Evolutionary conservation across 2,888 invertebrate species (phyloP).

Genomic region (Drosophila lutescens): DNA sequence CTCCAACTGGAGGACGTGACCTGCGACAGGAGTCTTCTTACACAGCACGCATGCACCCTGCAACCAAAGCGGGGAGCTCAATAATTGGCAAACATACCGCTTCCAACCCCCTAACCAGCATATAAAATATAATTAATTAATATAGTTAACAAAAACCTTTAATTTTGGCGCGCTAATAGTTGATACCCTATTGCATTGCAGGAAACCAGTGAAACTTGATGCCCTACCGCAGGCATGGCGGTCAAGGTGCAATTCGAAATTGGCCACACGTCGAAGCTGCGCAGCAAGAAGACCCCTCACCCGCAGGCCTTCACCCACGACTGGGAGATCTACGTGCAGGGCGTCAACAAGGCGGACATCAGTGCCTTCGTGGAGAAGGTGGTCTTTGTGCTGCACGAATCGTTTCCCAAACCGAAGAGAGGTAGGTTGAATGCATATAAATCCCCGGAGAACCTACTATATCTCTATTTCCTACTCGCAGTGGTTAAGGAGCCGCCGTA

Average conservation of each 20-base stretch:
- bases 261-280: constrained; percentile 94
- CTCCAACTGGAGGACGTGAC: constrained; percentile 11
- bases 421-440: constrained; percentile 85
- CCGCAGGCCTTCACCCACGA: constrained; percentile 98
- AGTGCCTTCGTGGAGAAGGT: constrained; percentile 96
- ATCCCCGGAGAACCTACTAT: too few species aligned
- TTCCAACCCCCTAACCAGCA: not conserved
- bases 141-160: not conserved
- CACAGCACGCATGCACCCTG: constrained; percentile 28
- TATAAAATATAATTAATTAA: too few species aligned
- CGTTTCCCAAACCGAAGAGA: constrained; percentile 96
- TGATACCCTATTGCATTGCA: not conserved
- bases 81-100: not conserved
- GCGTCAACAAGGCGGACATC: constrained; percentile 93
- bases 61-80: not conserved
- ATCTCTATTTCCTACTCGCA: constrained; percentile 75
- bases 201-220: constrained; percentile 33
- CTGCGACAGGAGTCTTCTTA: constrained; percentile 16
- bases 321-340: constrained; percentile 97
- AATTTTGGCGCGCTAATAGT: constrained; percentile 19
- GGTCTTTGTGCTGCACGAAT: constrained; percentile 95
- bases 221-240: constrained; percentile 85
- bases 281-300: constrained; percentile 89
- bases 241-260: constrained; percentile 94
- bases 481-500: constrained; percentile 96